Percentiles rank a stretch among this genome's conserved stretches.
Evolutionary conservation across 2,113 vertebrate species (phyloP).

Genomic region (human (Homo sapiens)): GRCh38 chr20:63875501-63876000

Average conservation of each 20-base stretch:
- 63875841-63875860: slow-evolving; percentile 93
- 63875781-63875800: slow-evolving; percentile 74
- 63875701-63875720: neutral
- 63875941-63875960: slow-evolving; percentile 43
- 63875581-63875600: neutral
- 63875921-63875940: neutral
- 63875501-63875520: neutral
- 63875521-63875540: neutral
- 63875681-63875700: neutral
- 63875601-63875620: neutral
- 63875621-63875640: neutral
- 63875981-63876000: neutral
- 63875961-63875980: neutral
- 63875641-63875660: too few species aligned
- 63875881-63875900: slow-evolving; percentile 72
- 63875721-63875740: neutral
- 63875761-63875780: neutral
- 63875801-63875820: slow-evolving; percentile 91
- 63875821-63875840: slow-evolving; percentile 91
- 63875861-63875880: slow-evolving; percentile 92
- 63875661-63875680: neutral
- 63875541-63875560: neutral
- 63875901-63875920: neutral
- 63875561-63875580: too few species aligned
- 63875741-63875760: neutral